Percentiles rank a stretch among this genome's conserved stretches.
Evolutionary conservation across 2,113 vertebrate genomes (phyloP).

Genomic region (Xiphorhynchus elegans): DNA sequence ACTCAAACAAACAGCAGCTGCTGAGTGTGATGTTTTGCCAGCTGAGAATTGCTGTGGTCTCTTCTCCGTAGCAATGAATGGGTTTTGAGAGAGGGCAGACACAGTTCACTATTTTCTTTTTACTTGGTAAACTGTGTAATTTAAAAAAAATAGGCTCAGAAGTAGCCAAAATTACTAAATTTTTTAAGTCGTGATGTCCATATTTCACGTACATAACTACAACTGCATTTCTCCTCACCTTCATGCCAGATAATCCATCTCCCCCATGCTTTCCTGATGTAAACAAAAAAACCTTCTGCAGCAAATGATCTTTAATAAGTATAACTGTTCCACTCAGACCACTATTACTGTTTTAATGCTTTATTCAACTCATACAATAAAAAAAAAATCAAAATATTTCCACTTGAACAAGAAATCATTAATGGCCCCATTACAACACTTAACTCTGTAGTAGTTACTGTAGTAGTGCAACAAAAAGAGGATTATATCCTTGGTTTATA

Average conservation of each 20-base stretch:
- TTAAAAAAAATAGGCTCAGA: neutral
- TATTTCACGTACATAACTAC: neutral
- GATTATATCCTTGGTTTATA: neutral
- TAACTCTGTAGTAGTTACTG: neutral
- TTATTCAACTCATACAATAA: neutral
- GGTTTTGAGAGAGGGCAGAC: neutral
- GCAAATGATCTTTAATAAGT: neutral
- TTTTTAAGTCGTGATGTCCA: neutral
- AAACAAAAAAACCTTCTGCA: neutral
- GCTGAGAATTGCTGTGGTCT: constrained; percentile 16
- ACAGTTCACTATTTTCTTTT: neutral
- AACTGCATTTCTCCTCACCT: neutral
- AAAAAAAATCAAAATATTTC: neutral
- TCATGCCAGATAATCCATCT: neutral
- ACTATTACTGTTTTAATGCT: neutral
- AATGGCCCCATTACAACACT: neutral
- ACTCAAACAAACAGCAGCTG: constrained; percentile 9
- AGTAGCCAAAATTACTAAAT: neutral
- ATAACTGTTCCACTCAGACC: neutral
- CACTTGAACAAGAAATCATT: neutral
- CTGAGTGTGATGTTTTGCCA: neutral
- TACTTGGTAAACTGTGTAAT: neutral
- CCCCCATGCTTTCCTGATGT: neutral
- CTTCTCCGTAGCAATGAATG: neutral
- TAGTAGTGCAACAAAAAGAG: neutral